phyloP scores from a whole-genome alignment of 1,140 invertebrate genomes.

The Zelostemma sp. region DNA sequence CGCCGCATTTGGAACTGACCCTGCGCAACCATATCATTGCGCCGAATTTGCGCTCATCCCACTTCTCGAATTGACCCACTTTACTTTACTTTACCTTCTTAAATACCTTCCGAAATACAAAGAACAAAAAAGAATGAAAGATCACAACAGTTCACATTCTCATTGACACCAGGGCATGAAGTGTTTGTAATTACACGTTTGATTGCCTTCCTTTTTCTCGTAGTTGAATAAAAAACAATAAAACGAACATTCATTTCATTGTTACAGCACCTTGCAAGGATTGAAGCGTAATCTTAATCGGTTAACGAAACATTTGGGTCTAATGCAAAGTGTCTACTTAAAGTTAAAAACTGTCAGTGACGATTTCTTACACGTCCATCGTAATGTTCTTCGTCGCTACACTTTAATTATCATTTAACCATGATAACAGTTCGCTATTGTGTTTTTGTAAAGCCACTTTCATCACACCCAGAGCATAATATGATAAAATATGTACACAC shows the following conservation, averaged over 20 bases:
- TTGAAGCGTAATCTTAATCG: neutral
- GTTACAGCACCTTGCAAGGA: conserved; percentile 3
- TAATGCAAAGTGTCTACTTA: conserved; percentile 28
- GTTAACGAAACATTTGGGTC: conserved; percentile 16
- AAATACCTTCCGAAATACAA: too few relatives aligned
- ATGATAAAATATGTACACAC: conserved; percentile 40
- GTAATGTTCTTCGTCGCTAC: neutral
- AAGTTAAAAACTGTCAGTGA: conserved; percentile 24
- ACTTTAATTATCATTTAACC: conserved; percentile 8
- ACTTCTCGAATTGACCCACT: too few relatives aligned
- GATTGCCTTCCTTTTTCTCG: too few relatives aligned
- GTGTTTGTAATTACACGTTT: too few relatives aligned
- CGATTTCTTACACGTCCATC: conserved; percentile 16
- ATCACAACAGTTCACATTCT: too few relatives aligned
- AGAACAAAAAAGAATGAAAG: too few relatives aligned
- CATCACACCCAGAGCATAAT: conserved; percentile 32
- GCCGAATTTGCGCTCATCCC: too few relatives aligned
- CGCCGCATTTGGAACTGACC: too few relatives aligned
- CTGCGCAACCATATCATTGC: too few relatives aligned
- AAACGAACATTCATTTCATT: neutral
- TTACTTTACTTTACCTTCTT: too few relatives aligned
- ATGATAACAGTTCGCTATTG: neutral
- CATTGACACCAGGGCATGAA: too few relatives aligned
- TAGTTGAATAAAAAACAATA: too few relatives aligned
- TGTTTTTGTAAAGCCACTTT: conserved; percentile 14